phyloP scores from a whole-genome alignment of 2,113 vertebrate genomes.

The Spea bombifrons region DNA sequence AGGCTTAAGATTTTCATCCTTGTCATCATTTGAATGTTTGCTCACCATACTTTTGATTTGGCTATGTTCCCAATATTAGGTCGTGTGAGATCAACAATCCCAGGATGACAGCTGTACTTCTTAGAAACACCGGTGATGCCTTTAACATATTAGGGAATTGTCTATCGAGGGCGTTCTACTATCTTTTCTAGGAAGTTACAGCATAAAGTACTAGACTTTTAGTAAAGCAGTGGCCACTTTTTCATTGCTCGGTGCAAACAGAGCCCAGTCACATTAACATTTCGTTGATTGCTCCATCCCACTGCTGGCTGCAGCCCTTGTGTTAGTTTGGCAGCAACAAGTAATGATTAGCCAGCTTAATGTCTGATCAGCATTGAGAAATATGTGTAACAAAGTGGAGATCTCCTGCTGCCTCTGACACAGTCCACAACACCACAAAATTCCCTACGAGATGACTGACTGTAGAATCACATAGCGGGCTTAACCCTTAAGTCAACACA shows the following conservation, averaged over 20 bases:
- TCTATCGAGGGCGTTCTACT: neutral
- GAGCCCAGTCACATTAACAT: neutral
- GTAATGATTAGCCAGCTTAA: conserved; percentile 37
- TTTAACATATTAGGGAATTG: too few relatives aligned
- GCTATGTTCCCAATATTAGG: too few relatives aligned
- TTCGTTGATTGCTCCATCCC: neutral
- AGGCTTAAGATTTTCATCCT: too few relatives aligned
- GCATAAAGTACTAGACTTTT: neutral
- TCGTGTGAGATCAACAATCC: too few relatives aligned
- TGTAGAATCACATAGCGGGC: neutral
- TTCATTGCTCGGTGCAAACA: neutral
- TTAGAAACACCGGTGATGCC: too few relatives aligned
- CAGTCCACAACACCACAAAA: conserved; percentile 18
- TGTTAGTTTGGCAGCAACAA: neutral
- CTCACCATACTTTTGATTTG: too few relatives aligned
- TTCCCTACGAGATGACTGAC: conserved; percentile 17
- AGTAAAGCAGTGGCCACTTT: neutral
- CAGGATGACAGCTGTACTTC: too few relatives aligned
- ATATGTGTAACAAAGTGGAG: conserved; percentile 24
- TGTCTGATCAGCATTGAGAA: conserved; percentile 23
- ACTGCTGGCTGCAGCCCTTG: neutral
- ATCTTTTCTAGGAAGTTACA: neutral
- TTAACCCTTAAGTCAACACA: neutral
- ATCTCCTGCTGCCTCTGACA: conserved; percentile 25
- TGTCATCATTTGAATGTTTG: too few relatives aligned